Evolutionary conservation across 2,113 vertebrate genomes (phyloP).

Genomic region (Anas platyrhynchos): DNA sequence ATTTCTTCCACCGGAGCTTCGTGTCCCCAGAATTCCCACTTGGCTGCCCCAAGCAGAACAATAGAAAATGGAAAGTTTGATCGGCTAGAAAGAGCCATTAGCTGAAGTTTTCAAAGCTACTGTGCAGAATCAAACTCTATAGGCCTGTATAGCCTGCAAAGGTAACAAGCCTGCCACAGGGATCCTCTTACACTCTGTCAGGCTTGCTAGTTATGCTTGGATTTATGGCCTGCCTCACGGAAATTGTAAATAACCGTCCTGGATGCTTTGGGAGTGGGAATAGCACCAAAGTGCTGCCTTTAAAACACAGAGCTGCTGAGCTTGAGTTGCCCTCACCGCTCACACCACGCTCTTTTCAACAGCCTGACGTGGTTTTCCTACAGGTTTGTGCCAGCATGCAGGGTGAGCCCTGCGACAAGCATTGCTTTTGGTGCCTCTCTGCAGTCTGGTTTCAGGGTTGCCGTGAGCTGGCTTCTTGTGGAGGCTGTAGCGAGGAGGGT

Average conservation of each 20-base stretch:
- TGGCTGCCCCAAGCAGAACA: neutral
- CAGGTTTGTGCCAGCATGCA: neutral
- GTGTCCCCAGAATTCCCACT: neutral
- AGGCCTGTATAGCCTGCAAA: neutral
- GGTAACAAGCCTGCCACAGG: conserved; percentile 26
- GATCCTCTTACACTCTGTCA: conserved; percentile 2
- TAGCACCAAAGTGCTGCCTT: neutral
- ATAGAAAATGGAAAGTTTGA: conserved; percentile 24
- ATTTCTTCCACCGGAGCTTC: neutral
- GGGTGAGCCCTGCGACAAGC: accelerated
- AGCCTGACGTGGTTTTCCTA: neutral
- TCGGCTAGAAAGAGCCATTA: neutral
- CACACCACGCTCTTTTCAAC: neutral
- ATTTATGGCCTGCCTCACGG: neutral
- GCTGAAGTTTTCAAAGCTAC: neutral
- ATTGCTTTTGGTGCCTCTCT: neutral
- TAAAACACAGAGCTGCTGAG: neutral
- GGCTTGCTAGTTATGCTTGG: conserved; percentile 12
- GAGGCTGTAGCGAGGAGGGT: neutral
- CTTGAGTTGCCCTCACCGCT: neutral
- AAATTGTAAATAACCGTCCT: conserved; percentile 1
- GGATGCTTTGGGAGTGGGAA: conserved; percentile 4
- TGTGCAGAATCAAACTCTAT: neutral
- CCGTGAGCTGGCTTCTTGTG: neutral
- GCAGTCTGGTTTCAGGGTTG: accelerated